phyloP scores from a whole-genome alignment of 2,888 invertebrate genomes.

The Melanotus villosus region DNA sequence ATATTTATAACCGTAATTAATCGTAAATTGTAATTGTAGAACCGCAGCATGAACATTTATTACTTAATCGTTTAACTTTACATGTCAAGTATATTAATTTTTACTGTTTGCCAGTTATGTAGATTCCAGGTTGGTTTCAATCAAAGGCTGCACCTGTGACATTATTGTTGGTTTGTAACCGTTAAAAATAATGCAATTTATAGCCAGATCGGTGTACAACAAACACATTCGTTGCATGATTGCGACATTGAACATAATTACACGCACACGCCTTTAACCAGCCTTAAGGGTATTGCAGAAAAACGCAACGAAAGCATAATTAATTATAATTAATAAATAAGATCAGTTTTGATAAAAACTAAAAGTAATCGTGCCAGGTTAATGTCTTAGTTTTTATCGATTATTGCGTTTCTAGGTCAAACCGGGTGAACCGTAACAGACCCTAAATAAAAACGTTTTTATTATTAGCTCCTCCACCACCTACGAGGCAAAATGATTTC shows the following conservation, averaged over 20 bases:
- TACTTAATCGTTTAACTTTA: conserved; percentile 10
- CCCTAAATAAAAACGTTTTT: background rate
- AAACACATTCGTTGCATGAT: conserved; percentile 8
- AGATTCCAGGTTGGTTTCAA: background rate
- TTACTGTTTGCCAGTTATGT: conserved; percentile 7
- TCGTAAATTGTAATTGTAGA: background rate
- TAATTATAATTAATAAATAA: conserved; percentile 1
- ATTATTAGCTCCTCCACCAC: conserved; percentile 7
- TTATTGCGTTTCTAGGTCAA: background rate
- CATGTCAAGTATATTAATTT: conserved; percentile 4
- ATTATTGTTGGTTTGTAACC: background rate
- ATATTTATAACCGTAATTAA: background rate
- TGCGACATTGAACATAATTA: conserved; percentile 11
- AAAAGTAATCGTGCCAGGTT: background rate
- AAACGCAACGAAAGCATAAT: background rate
- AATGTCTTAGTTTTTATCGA: conserved; percentile 3
- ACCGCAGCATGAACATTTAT: background rate
- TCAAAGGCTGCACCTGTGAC: conserved; percentile 10
- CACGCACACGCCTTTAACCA: background rate
- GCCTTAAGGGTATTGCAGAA: background rate
- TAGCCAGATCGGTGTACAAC: background rate
- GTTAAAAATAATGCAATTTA: background rate
- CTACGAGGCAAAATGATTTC: background rate
- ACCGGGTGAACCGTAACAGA: background rate
- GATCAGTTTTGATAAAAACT: background rate